These are phyloP conservation scores for Petrocephalus microphthalmus DNA, from an alignment of 2,113 vertebrate genomes.

Conservation along the genomic window DNA sequence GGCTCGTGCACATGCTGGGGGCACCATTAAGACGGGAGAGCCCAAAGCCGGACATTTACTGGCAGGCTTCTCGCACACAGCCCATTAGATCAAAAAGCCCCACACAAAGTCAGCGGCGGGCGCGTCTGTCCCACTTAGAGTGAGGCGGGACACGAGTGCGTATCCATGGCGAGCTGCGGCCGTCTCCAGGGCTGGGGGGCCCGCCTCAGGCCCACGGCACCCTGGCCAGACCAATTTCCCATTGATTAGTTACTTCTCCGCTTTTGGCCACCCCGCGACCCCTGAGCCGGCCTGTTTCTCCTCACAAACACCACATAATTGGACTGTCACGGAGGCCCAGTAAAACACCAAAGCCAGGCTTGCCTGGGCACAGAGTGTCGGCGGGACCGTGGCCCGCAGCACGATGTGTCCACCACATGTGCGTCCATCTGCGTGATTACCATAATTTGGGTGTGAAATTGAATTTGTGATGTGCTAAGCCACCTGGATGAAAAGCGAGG, in stretches of 20 bases:
- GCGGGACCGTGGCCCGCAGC: neutral
- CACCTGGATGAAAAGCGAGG: constrained; percentile 12
- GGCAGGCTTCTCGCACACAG: neutral
- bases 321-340: constrained; percentile 51
- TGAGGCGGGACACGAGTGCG: neutral
- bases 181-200: neutral
- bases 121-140: neutral
- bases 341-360: constrained; percentile 33
- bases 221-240: neutral
- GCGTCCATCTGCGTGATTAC: constrained; percentile 7
- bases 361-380: neutral
- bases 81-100: neutral
- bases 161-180: neutral
- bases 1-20: neutral
- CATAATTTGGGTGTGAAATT: constrained; percentile 14
- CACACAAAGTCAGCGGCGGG: neutral
- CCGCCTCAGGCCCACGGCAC: too few relatives aligned
- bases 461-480: constrained; percentile 14
- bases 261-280: neutral
- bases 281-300: constrained; percentile 63
- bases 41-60: neutral
- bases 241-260: constrained; percentile 10
- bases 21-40: neutral
- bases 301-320: constrained; percentile 70
- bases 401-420: neutral